A percentile compares a stretch with the other conserved stretches of the same genome.
phyloP scores from a whole-genome alignment of 2,797 vertebrate species.

The Anabas testudineus region DNA sequence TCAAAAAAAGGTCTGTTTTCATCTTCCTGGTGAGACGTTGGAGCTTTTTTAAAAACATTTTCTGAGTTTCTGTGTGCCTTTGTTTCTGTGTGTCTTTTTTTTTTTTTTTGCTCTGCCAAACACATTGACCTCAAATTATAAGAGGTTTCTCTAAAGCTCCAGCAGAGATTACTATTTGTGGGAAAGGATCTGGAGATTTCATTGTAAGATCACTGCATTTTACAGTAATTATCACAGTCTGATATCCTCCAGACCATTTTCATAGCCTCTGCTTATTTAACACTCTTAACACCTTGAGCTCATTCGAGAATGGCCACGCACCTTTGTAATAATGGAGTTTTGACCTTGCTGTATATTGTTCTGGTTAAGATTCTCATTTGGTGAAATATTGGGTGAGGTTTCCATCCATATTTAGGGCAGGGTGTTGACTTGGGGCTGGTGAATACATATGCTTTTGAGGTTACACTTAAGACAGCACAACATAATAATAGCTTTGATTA shows the following conservation, averaged over 20 bases:
- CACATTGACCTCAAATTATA: conserved; percentile 20
- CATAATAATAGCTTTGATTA: conserved; percentile 72
- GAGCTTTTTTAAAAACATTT: not conserved
- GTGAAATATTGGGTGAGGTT: conserved; percentile 33
- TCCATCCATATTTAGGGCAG: conserved; percentile 59
- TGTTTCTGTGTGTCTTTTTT: not conserved
- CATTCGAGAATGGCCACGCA: not conserved
- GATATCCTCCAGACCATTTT: conserved; percentile 18
- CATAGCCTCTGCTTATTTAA: not conserved
- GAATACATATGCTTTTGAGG: conserved; percentile 50
- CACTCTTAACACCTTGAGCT: conserved; percentile 8
- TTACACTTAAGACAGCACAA: conserved; percentile 54
- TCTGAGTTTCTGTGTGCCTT: not conserved
- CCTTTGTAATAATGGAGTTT: not conserved
- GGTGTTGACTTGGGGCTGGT: conserved; percentile 53
- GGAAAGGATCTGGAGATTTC: conserved; percentile 19
- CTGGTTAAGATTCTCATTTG: conserved; percentile 12
- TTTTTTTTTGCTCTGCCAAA: conserved; percentile 20
- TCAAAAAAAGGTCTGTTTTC: conserved; percentile 15
- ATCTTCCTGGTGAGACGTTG: conserved; percentile 3
- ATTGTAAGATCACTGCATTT: conserved; percentile 26
- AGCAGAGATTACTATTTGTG: not conserved
- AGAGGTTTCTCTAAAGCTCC: not conserved
- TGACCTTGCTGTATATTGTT: conserved; percentile 6
- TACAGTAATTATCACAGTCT: conserved; percentile 34